Evolutionary conservation across 2,888 invertebrate genomes (phyloP).

Genomic region (Agrotis ipsilon): DNA sequence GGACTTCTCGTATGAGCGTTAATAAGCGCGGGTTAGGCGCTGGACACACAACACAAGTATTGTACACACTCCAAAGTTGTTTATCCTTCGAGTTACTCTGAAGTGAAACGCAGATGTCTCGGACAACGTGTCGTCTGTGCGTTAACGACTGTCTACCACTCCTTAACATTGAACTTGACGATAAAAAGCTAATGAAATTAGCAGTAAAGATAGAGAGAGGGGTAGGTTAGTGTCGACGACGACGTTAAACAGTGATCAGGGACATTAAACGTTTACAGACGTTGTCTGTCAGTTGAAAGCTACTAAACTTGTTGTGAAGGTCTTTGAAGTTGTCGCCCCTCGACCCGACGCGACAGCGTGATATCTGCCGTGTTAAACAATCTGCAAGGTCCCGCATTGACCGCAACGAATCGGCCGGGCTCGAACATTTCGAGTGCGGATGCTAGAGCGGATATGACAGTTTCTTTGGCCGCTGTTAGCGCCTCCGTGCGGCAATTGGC

Average conservation of each 20-base stretch:
- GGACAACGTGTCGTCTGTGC: constrained; percentile 82
- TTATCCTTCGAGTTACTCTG: constrained; percentile 79
- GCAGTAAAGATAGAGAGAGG: constrained; percentile 86
- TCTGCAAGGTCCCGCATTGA: constrained; percentile 22
- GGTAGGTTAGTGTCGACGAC: constrained; percentile 80
- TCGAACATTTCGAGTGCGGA: constrained; percentile 87
- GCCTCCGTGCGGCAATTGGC: constrained; percentile 90
- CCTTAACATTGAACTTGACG: constrained; percentile 88
- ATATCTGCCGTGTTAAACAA: constrained; percentile 45
- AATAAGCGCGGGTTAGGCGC: constrained; percentile 81
- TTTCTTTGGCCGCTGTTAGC: constrained; percentile 84
- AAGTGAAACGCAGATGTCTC: constrained; percentile 81
- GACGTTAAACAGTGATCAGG: constrained; percentile 65
- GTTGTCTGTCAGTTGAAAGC: constrained; percentile 28
- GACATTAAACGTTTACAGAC: constrained; percentile 46
- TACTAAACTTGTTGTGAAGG: constrained; percentile 6
- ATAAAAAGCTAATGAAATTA: constrained; percentile 88
- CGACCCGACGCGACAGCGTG: neutral
- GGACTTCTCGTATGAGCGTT: constrained; percentile 89
- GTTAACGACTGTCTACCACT: constrained; percentile 75
- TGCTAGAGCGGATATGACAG: constrained; percentile 88
- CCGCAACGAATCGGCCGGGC: constrained; percentile 64
- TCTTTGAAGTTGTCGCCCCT: constrained; percentile 2
- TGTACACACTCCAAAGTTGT: constrained; percentile 78
- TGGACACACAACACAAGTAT: constrained; percentile 71